Conservation (phyloP, 2,113 vertebrate species). For the Madoqua kirkii region DNA sequence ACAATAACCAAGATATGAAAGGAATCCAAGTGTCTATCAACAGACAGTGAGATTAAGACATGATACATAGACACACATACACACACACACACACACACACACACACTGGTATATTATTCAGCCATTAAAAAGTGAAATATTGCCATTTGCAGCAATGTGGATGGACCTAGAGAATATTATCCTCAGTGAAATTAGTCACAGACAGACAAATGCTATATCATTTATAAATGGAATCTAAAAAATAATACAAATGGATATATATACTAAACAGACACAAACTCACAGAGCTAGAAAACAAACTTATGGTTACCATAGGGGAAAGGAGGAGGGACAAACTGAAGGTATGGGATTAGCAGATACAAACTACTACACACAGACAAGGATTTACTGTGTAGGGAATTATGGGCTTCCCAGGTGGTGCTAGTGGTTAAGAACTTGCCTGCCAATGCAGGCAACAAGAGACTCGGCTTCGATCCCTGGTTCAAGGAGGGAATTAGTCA, state of each 20-base stretch:
- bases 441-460: neutral
- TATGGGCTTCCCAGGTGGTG: neutral
- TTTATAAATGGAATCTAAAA: neutral
- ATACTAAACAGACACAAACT: neutral
- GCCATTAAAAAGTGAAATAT: neutral
- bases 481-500: neutral
- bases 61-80: neutral
- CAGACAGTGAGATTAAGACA: neutral
- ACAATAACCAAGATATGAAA: neutral
- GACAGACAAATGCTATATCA: neutral
- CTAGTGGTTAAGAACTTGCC: neutral
- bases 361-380: neutral
- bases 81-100: neutral
- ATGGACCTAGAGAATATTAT: neutral
- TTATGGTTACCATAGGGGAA: neutral
- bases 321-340: neutral
- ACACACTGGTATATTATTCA: neutral
- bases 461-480: neutral
- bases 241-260: neutral
- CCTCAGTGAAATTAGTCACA: neutral
- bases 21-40: neutral
- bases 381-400: neutral
- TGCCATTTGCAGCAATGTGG: neutral
- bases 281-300: neutral
- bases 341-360: neutral